Evolutionary conservation across 2,113 vertebrate species (phyloP), one percentile per base, ranked within the genome.

Genomic region (Amblyornis subalaris): DNA sequence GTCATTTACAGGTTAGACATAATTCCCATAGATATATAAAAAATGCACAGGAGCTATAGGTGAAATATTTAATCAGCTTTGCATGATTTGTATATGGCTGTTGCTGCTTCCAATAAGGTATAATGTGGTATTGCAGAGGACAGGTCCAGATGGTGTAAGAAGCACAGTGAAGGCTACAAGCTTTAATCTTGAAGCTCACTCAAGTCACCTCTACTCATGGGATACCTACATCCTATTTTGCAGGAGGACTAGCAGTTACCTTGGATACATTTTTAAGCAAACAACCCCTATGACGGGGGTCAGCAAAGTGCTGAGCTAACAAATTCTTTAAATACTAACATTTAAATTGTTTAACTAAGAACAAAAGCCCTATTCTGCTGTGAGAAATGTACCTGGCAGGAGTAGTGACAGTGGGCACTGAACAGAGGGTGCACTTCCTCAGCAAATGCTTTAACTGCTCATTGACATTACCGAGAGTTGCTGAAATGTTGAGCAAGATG

Each of bases 201-300:
- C 12, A 42, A 0, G 4, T 69, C 62, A 67, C 40, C 44, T 72
- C 38, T 66, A 9, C 44, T 67, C 13, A 8, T 0, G 0, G 31
- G 22, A 24, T 73, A 16, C 12, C 26, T 58, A 6, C 29, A 20
- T 62, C 6, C 17, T 12, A 2, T 10, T 83, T 84, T 67, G 36
- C 44, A 66, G n/a, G n/a, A 70, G 85, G 66, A 75, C 48, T 35
- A 69, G 40, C 23, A 48, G 24, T 60, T 84, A 12, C 40, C 22
- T 53, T 85, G 54, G 42, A 45, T 61, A 36, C n/a, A 15, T 65
- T 93, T 93, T 82, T 73, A 79, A 85, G 18, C 17, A 57, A 93
- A 57, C 36, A 50, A 25, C 42, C 25, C 61, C 26, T 50, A 14
- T 54, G 44, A 71, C 72, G 22, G 29, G 12, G 29, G 9, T 67